Evolutionary conservation across 2,113 vertebrate species (phyloP).

Genomic region (Rousettus leschenaultii): DNA sequence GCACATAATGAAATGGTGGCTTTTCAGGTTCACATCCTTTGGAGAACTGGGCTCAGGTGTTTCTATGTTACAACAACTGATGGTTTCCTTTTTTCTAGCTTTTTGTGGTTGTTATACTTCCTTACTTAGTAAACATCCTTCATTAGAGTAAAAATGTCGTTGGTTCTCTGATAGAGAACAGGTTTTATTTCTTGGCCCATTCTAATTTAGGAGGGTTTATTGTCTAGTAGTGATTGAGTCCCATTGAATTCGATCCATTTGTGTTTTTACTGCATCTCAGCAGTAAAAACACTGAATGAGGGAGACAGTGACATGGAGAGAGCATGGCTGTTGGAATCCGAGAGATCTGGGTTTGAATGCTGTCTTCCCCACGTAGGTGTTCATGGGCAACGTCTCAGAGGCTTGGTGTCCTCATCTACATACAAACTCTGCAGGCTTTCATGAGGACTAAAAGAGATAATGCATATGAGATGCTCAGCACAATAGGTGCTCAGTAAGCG

Average conservation of each 20-base stretch:
- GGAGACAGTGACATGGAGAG: not conserved
- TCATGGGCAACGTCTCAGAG: not conserved
- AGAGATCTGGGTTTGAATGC: not conserved
- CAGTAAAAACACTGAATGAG: not conserved
- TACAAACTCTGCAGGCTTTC: not conserved
- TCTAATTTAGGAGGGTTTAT: not conserved
- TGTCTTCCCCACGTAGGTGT: accelerated
- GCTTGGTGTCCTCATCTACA: not conserved
- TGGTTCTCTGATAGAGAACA: not conserved
- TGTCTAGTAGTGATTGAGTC: too few relatives aligned
- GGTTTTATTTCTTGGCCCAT: not conserved
- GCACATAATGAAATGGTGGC: not conserved
- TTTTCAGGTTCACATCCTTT: not conserved
- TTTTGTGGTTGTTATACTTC: not conserved
- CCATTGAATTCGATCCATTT: not conserved
- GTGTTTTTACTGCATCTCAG: not conserved
- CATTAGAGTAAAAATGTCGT: not conserved
- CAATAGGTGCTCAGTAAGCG: not conserved
- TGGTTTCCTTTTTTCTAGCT: not conserved
- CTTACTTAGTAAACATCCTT: not conserved
- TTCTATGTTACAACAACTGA: not conserved
- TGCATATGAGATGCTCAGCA: not conserved
- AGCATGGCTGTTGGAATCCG: not conserved
- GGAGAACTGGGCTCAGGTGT: not conserved
- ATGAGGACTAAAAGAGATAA: not conserved